Evolutionary conservation across 2,113 vertebrate genomes (phyloP).

Genomic region (Pelecanus crispus): DNA sequence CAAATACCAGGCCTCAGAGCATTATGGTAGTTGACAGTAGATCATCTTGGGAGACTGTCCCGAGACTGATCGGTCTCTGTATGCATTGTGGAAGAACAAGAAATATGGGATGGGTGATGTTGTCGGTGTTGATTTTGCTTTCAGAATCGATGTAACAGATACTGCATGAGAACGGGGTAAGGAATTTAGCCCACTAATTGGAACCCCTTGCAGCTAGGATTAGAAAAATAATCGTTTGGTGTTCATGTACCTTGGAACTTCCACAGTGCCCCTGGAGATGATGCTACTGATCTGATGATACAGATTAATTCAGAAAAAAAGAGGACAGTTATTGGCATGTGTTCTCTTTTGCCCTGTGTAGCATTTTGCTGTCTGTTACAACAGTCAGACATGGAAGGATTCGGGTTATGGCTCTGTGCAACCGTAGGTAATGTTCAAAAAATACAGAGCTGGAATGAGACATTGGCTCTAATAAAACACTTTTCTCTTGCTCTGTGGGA

Average conservation of each 20-base stretch:
- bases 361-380: background rate
- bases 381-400: background rate
- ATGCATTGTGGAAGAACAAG: background rate
- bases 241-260: background rate
- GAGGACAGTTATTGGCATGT: background rate
- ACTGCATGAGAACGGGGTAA: background rate
- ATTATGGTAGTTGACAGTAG: background rate
- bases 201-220: background rate
- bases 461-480: background rate
- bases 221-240: background rate
- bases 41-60: background rate
- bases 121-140: background rate
- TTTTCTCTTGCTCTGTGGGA: background rate
- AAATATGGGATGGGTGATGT: background rate
- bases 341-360: background rate
- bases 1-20: background rate
- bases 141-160: background rate
- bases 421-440: background rate
- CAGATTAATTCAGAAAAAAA: background rate
- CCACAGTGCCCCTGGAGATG: background rate
- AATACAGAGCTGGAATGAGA: background rate
- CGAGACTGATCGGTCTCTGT: background rate
- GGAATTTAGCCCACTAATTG: background rate
- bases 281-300: background rate
- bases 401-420: background rate